Conservation (phyloP, 2,888 invertebrate species). For the Chymomyza fuscimana region DNA sequence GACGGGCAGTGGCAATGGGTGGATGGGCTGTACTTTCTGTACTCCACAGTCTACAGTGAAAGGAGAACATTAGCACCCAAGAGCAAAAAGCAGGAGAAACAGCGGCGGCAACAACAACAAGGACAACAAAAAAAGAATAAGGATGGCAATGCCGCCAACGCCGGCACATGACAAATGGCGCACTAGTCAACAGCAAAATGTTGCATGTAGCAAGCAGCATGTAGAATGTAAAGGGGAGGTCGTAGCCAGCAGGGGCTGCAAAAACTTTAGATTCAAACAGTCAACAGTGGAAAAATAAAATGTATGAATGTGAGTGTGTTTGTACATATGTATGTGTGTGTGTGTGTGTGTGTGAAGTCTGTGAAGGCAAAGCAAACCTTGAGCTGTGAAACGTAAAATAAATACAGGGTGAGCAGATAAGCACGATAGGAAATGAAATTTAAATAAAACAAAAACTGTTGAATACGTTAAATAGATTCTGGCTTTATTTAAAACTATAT, state of each 20-base stretch:
- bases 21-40: background rate
- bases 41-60: background rate
- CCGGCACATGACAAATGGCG: slow-evolving; percentile 70
- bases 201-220: background rate
- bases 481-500: no score
- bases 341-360: slow-evolving; percentile 14
- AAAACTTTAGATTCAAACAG: slow-evolving; percentile 28
- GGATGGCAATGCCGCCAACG: slow-evolving; percentile 37
- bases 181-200: slow-evolving; percentile 39
- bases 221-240: background rate
- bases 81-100: slow-evolving; percentile 26
- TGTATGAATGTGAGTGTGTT: slow-evolving; percentile 51
- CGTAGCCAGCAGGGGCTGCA: slow-evolving; percentile 3
- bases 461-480: no score
- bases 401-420: slow-evolving; percentile 22
- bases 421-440: background rate
- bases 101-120: slow-evolving; percentile 34
- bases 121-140: slow-evolving; percentile 48
- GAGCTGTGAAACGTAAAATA: slow-evolving; percentile 59
- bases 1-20: background rate
- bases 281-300: slow-evolving; percentile 53
- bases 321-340: background rate
- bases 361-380: slow-evolving; percentile 55
- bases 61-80: background rate
- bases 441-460: no score